Base-by-base conservation (phyloP, 2,888 invertebrate species). In the Agonopterix alstromeriana region DNA sequence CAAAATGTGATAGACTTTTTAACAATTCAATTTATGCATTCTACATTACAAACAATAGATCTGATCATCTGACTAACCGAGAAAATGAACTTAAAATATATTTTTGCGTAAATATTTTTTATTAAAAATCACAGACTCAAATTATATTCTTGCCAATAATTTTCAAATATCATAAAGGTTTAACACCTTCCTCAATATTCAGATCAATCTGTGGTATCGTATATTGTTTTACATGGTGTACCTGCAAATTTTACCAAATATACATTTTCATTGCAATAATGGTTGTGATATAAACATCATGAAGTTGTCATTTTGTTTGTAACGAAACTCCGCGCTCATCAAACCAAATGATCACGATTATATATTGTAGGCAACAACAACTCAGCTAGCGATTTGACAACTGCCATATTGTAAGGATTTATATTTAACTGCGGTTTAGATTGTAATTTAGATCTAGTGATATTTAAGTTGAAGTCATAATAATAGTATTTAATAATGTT, bases 351-450 rank as follows among this genome's bases (percentile, higher is more conserved):
- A 70, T 74, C 70, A 73, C 65, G 66, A 57, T 65, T 52, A 48
- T 50, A 48, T 66, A 55, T 56, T 62, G 56, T 42, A 45, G 35
- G 48, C 40, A 17, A 43, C 59, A 70, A 74, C 83, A 85, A 85
- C 82, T 78, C 83, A 82, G 87, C 87, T 88, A 88, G 84, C 85
- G 74, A 82, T 79, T 80, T 79, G 82, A 85, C 80, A 83, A 88
- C 88, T 87, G 88, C 88, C 88, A 88, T 88, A 88, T 78, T 80
- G 78, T 88, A 86, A 87, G 84, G 65, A 82, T 73, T 67, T 84
- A 81, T 72, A 63, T 72, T 60, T 78, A 76, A 75, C 68, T 68
- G 70, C 72, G 75, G 73, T 73, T 73, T 80, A 77, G 72, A 57
- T 67, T 60, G 56, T 57, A 58, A 53, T 55, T 47, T 65, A 63